Evolutionary conservation across 2,113 vertebrate species (phyloP), one percentile per base, ranked within the genome.

Genomic region (Equus quagga): DNA sequence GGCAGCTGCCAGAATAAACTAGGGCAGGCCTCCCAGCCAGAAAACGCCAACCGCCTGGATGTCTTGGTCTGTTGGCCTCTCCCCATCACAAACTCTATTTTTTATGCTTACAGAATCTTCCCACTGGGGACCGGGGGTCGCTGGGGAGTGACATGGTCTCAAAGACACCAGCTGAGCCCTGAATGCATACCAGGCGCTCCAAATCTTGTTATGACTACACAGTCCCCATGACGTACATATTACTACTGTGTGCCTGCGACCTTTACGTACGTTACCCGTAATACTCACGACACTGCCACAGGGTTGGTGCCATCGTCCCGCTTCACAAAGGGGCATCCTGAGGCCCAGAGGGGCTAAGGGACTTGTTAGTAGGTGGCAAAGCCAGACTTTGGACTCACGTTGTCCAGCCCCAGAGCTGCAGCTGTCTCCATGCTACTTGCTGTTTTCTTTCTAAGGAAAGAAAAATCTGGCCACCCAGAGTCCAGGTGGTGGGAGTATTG

Each of bases 1-100:
- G n/a, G 76, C 78, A 69, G 73, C 91, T 96, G 96, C 96, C 96
- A 97, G 85, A 67, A 86, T 81, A 96, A 97, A 91, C 95, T 82
- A 69, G 93, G 95, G 89, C 97, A 76, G 72, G 6, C 58, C 65
- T 86, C 93, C 17, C 72, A 41, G 94, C 93, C 95, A 72, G 96
- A 6, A 88, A 95, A 46, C 72, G 18, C 91, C 88, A 76, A 56
- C 85, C 18, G 95, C 89, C 80, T 15, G 58, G 26, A 65, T 12
- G 17, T 18, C 92, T 86, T 81, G 26, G 28, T 80, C 31, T 83
- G 26, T 49, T 54, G 46, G 80, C 49, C 41, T 84, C 31, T 58
- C 62, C 83, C 81, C 7, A 44, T 12, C 11, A 33, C 58, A 46
- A 2, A 36, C 65, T 94, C 75, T 56, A 51, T 67, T 65, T 51